Percentiles rank a stretch among this genome's conserved stretches.
Evolutionary conservation across 2,888 invertebrate genomes (phyloP).

Genomic region (Globia sparganii): DNA sequence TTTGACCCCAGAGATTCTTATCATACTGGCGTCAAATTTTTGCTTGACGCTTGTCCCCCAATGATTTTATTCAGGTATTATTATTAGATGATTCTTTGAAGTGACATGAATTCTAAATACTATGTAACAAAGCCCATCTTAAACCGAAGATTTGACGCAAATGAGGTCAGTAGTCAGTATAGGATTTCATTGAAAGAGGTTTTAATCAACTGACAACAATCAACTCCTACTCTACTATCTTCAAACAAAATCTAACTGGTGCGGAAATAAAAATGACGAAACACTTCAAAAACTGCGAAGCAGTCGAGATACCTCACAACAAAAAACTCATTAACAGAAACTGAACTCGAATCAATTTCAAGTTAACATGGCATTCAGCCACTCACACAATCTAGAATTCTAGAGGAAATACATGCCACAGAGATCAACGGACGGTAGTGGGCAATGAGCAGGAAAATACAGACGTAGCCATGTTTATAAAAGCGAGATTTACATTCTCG

Average conservation of each 20-base stretch:
- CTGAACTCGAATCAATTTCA: constrained; percentile 4
- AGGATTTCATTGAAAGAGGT: background rate
- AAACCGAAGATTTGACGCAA: background rate
- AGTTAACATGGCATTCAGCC: constrained; percentile 28
- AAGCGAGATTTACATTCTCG: constrained; percentile 76
- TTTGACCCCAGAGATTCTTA: constrained; percentile 77
- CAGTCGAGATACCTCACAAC: background rate
- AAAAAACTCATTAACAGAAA: background rate
- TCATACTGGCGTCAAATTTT: constrained; percentile 39
- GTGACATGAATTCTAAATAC: background rate
- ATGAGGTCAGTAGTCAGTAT: background rate
- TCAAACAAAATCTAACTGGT: background rate
- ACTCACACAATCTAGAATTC: constrained; percentile 22
- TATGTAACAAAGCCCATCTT: background rate
- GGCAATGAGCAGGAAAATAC: constrained; percentile 57
- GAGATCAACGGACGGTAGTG: constrained; percentile 57
- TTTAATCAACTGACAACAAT: background rate
- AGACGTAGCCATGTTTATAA: constrained; percentile 62
- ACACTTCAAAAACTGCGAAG: background rate
- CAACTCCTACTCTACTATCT: background rate
- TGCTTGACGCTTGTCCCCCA: constrained; percentile 11
- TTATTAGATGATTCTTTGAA: background rate
- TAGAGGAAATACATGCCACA: constrained; percentile 36
- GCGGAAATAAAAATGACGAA: constrained; percentile 6
- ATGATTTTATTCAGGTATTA: background rate